phyloP scores from a whole-genome alignment of 2,797 vertebrate species.

The Mionectes olivaceus region DNA sequence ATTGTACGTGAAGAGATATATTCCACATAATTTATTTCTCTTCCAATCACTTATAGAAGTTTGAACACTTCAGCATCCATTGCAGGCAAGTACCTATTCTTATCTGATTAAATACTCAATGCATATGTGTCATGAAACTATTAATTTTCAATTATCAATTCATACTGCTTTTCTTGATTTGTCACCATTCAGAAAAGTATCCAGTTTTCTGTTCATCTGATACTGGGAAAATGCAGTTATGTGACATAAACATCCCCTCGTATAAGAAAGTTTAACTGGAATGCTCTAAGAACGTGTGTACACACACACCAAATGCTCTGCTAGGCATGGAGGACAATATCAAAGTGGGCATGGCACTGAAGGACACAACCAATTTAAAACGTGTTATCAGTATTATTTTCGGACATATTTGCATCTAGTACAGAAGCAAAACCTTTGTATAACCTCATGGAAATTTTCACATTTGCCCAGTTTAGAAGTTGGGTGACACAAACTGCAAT shows the following conservation, averaged over 20 bases:
- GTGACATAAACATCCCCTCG: background rate
- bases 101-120: background rate
- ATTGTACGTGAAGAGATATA: background rate
- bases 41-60: background rate
- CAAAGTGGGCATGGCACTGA: background rate
- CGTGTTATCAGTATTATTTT: background rate
- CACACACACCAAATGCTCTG: background rate
- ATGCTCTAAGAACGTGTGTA: rapidly evolving
- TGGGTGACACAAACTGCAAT: background rate
- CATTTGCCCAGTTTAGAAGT: background rate
- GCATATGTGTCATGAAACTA: background rate
- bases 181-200: background rate
- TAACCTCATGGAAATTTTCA: background rate
- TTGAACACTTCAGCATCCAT: background rate
- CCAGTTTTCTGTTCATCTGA: background rate
- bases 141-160: background rate
- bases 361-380: background rate
- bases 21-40: background rate
- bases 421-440: background rate
- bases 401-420: background rate
- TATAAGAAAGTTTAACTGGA: background rate
- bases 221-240: background rate
- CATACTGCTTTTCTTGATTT: background rate
- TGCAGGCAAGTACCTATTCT: background rate
- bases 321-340: background rate